A percentile compares a stretch with the other conserved stretches of the same genome.
These are phyloP conservation scores for Clarias batrachus DNA, from an alignment of 2,113 vertebrate genomes.

Conservation along the genomic window DNA sequence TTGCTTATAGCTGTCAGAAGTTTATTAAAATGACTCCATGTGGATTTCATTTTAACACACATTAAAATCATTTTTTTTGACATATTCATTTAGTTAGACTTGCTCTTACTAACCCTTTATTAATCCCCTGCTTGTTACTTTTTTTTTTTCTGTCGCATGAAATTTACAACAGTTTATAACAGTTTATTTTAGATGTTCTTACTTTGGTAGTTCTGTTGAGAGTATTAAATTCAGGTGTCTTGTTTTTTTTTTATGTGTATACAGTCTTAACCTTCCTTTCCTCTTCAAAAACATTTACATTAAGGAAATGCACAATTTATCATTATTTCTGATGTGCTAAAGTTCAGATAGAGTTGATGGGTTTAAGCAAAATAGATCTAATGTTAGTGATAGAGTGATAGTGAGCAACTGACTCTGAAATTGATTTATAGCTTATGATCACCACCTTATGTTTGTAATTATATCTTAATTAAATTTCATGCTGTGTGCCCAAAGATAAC, in stretches of 20 bases:
- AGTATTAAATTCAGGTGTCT: not conserved
- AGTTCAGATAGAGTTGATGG: not conserved
- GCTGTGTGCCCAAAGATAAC: conserved; percentile 45
- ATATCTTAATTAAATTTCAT: conserved; percentile 58
- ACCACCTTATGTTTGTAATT: conserved; percentile 54
- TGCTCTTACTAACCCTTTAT: not conserved
- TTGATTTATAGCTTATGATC: conserved; percentile 56
- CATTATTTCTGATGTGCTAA: not conserved
- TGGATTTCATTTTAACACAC: not conserved
- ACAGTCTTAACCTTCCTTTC: not conserved
- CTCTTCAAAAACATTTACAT: not conserved
- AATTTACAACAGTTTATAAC: not conserved
- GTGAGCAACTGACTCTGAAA: conserved; percentile 41
- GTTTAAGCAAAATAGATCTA: conserved; percentile 19
- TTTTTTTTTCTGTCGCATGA: not conserved
- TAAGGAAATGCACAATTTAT: not conserved
- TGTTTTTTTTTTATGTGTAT: not conserved
- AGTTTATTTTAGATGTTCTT: not conserved
- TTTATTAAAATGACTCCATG: not conserved
- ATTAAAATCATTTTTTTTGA: not conserved
- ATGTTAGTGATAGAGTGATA: conserved; percentile 50
- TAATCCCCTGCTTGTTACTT: not conserved
- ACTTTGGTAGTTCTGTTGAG: not conserved
- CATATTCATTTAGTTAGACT: not conserved
- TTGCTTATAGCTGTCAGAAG: not conserved